These are phyloP conservation scores for Bibio marci DNA, from an alignment of 2,888 invertebrate species.

Conservation along the genomic window DNA sequence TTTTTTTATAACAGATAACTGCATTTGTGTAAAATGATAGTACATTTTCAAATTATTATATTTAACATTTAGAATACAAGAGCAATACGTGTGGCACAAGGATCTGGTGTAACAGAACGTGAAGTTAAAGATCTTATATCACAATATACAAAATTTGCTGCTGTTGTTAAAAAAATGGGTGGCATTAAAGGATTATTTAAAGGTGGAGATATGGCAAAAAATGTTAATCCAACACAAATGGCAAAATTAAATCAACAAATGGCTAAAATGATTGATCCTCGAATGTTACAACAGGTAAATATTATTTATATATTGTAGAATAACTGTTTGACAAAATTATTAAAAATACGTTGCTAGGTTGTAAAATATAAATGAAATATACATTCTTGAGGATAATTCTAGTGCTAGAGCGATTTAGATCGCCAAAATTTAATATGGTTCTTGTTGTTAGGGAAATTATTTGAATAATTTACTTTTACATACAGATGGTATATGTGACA, in stretches of 20 bases:
- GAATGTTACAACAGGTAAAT: conserved; percentile 70
- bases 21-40: too few relatives aligned
- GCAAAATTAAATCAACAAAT: conserved; percentile 98
- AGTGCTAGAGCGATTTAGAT: too few relatives aligned
- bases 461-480: too few relatives aligned
- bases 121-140: conserved; percentile 95
- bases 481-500: too few relatives aligned
- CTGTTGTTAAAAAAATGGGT: conserved; percentile 99
- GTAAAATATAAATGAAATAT: not conserved
- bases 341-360: not conserved
- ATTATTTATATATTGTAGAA: conserved; percentile 28
- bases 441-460: too few relatives aligned
- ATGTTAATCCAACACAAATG: conserved; percentile 97
- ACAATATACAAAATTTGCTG: conserved; percentile 98
- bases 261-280: conserved; percentile 99
- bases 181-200: conserved; percentile 98
- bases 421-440: too few relatives aligned
- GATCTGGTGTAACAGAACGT: conserved; percentile 83
- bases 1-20: too few relatives aligned
- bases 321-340: conserved; percentile 23
- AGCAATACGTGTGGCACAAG: conserved; percentile 32
- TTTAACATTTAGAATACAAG: conserved; percentile 37
- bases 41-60: too few relatives aligned
- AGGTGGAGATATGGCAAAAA: conserved; percentile 96
- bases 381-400: too few relatives aligned